Conservation (phyloP, 2,888 invertebrate genomes). For the Hesperia comma region DNA sequence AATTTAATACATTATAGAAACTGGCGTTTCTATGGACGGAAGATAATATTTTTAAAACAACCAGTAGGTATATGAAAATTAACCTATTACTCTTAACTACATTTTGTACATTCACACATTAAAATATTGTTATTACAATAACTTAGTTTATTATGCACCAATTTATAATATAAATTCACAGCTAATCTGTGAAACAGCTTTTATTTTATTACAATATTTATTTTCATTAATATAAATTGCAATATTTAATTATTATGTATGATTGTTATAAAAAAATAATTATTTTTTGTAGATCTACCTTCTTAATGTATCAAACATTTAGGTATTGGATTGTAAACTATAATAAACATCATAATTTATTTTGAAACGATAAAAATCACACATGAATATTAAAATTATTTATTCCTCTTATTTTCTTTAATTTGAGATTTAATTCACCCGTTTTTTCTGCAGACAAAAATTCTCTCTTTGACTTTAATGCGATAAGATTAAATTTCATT, state of each 20-base stretch:
- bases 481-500: too few species aligned
- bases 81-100: conserved; percentile 32
- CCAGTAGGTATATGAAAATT: conserved; percentile 39
- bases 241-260: too few species aligned
- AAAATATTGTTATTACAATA: conserved; percentile 16
- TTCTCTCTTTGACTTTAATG: neutral
- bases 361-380: neutral
- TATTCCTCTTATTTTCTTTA: neutral
- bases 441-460: neutral
- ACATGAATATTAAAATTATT: neutral
- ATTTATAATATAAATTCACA: conserved; percentile 6
- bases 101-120: conserved; percentile 46
- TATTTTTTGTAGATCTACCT: neutral
- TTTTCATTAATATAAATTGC: neutral
- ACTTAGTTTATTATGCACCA: conserved; percentile 31
- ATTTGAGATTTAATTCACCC: conserved; percentile 7
- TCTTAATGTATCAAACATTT: neutral
- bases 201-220: neutral
- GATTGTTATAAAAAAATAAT: too few species aligned
- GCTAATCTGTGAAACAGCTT: neutral
- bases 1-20: too few species aligned
- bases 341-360: neutral
- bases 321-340: neutral
- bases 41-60: conserved; percentile 47
- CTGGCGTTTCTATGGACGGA: conserved; percentile 40